Base-by-base conservation (phyloP, 2,113 vertebrate species). In the Genyomyrus donnyi region DNA sequence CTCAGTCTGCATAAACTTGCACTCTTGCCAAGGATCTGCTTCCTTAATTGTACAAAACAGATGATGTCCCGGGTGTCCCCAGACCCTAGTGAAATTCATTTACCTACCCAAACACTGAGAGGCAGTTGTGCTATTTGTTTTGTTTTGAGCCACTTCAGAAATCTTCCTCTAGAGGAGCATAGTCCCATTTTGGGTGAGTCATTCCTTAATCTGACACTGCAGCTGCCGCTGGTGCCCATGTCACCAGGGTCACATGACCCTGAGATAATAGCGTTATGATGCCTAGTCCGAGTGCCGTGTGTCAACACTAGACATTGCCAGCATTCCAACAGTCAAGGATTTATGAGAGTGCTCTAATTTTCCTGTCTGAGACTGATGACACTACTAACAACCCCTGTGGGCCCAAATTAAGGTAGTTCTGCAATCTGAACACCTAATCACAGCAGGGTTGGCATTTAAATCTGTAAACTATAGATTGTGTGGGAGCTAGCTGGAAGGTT, bases 291-390 rank as follows among this genome's bases (percentile, higher is more conserved):
- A 87, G 39, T 39, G 56, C 66, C 35, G 35, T 52, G 85, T 90
- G 88, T 62, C 90, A 66, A 58, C 89, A 87, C 48, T n/a, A 88
- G 39, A 48, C 39, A 45, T 45, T 70, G 21, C 53, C 56, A 48
- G 56, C 56, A 89, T 90, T 88, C 92, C 88, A 46, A 19, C 39
- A 17, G 50, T 48, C 53, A 24, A 88, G 50, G 35, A 87, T 87
- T 46, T 62, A 70, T 49, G 70, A 58, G 70, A 27, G 46, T 11
- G 52, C 66, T 48, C 11, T 84, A 46, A 31, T 70, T 49, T 77
- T 70, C 48, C 80, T 48, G 74, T 24, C 45, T 31, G 70, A 27
- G 66, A 85, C 27, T 21, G 87, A 93, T 91, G 91, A 91, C n/a
- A 89, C 87, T 49, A 70, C 91, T 66, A 89, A 87, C 88, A 17